Conservation (phyloP, 2,113 vertebrate species). For the Ranitomeya variabilis region DNA sequence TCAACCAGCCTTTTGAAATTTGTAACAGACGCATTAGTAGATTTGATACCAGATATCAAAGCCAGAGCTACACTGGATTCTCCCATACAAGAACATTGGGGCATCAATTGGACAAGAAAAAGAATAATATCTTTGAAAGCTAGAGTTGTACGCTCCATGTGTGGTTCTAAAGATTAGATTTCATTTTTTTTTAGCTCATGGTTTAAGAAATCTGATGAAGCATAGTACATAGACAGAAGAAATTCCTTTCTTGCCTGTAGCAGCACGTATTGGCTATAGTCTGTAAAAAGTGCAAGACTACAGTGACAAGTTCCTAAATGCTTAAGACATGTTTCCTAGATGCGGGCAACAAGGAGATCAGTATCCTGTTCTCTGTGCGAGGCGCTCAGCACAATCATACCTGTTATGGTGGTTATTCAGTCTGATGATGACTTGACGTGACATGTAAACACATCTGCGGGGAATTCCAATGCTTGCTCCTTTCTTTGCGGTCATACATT, state of each 20-base stretch:
- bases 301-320: constrained; percentile 46
- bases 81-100: not conserved
- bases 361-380: constrained; percentile 34
- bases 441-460: constrained; percentile 27
- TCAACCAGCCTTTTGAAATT: constrained; percentile 22
- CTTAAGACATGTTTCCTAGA: constrained; percentile 47
- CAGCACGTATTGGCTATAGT: constrained; percentile 41
- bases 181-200: constrained; percentile 43
- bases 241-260: constrained; percentile 55
- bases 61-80: constrained; percentile 15
- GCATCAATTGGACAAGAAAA: constrained; percentile 26
- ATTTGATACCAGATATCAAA: constrained; percentile 35
- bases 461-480: constrained; percentile 30
- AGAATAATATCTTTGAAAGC: constrained; percentile 34
- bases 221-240: constrained; percentile 52
- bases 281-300: constrained; percentile 26
- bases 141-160: constrained; percentile 36
- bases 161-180: constrained; percentile 37
- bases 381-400: constrained; percentile 26
- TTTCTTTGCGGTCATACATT: not conserved
- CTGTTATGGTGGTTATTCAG: constrained; percentile 37
- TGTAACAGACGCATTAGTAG: constrained; percentile 20
- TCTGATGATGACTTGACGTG: constrained; percentile 24
- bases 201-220: constrained; percentile 55
- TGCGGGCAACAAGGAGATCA: constrained; percentile 37